A percentile compares a stretch with the other conserved stretches of the same genome.
Evolutionary conservation across 2,797 vertebrate species (phyloP).

Genomic region (Sphenopsis melanotis): DNA sequence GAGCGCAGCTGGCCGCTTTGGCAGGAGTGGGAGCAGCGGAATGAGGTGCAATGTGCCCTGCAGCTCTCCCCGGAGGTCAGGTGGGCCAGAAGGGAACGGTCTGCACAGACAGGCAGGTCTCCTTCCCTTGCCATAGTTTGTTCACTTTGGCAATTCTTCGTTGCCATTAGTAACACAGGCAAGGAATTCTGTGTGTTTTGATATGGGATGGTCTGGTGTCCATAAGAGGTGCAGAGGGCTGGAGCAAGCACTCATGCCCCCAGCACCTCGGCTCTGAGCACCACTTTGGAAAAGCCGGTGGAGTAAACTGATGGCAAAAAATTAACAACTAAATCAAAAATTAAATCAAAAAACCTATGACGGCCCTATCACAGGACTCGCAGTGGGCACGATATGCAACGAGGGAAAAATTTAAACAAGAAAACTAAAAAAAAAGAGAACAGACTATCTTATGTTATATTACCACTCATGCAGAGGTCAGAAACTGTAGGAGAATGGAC

Average conservation of each 20-base stretch:
- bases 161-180: constrained; percentile 33
- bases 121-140: background rate
- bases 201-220: background rate
- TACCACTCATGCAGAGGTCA: background rate
- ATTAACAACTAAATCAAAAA: background rate
- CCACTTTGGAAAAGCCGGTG: background rate
- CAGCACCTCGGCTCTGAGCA: background rate
- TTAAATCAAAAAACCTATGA: background rate
- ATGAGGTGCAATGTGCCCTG: background rate
- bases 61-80: background rate
- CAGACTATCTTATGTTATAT: background rate
- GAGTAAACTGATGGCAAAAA: background rate
- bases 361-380: fast-evolving
- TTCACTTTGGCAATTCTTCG: constrained; percentile 11
- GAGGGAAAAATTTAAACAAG: background rate
- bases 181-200: constrained; percentile 2
- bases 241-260: fast-evolving
- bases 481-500: background rate
- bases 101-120: background rate
- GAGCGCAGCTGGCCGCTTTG: background rate
- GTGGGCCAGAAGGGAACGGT: background rate
- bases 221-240: background rate
- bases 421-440: background rate
- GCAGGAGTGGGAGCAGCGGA: fast-evolving
- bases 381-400: fast-evolving